Base-by-base conservation (phyloP, 2,888 invertebrate genomes). In the Brachyopa scutellaris region DNA sequence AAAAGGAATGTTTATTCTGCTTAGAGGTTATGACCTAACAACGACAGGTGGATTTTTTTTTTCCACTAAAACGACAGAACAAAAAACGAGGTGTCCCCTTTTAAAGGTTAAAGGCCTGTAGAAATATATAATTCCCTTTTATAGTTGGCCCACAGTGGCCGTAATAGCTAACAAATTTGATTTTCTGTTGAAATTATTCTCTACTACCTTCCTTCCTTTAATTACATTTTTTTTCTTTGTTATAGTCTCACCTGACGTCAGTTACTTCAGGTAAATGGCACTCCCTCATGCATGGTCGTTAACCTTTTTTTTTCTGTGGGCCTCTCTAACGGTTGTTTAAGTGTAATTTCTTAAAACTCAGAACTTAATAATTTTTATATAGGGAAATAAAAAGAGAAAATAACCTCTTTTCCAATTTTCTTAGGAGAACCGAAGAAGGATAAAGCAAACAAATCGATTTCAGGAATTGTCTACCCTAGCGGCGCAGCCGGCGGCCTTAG, bases 321-420 rank as follows among this genome's bases (percentile, higher is more conserved):
- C 61, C 19, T 33, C n/a, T 9, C 21, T 21, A 23, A 40, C 15
- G 15, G 23, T 31, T 29, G 66, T n/a, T 53, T 49, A 33, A 11
- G 66, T n/a, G n/a, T 40, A 66, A 53, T 51, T 53, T 42, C n/a
- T 31, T 17, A 26, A 59, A 42, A 42, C 40, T 29, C 29, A 17
- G 29, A 59, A 59, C 40, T 29, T 42, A 8, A 40, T 57, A 57
- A 26, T 11, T 29, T 26, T 19, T n/a, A 57, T 9, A 1, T 15
- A 26, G 26, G n/a, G 26, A 33, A n/a, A n/a, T n/a, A 23, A 26
- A 8, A 15, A 55, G 23, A 8, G 9, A 21, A 33, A 8, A n/a
- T n/a, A n/a, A n/a, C n/a, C n/a, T n/a, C n/a, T n/a, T 13, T 26
- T 13, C n/a, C 23, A 38, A n/a, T n/a, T n/a, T n/a, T n/a, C n/a